Base-by-base conservation (phyloP, 2,888 invertebrate genomes). In the Parasteatoda lunata region DNA sequence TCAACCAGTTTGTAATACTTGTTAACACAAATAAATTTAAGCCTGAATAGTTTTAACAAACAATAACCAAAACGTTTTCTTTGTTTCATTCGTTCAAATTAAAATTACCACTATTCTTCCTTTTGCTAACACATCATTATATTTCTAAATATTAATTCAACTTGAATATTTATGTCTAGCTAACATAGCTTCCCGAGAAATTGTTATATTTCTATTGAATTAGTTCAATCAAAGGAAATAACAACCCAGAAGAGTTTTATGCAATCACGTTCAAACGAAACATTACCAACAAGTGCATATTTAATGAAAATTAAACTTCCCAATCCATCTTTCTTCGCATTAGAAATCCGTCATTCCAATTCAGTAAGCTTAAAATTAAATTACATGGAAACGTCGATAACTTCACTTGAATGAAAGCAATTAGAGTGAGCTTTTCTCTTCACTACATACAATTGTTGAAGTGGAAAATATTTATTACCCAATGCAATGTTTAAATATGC, bases 321-420 rank as follows among this genome's bases (percentile, higher is more conserved):
- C n/a, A 45, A 8, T 45, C 73, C 77, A 52, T 77, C 66, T 68
- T 68, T 52, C 68, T 51, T 3, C 48, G 68, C 65, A 45, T 30
- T 77, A 51, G 45, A 30, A 66, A 77, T 77, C 68, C 77, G 51
- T 77, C 77, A 77, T 77, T 77, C 68, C 66, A 47, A 68, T 77
- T 77, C 77, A 77, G 52, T 77, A 45, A 51, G 11, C 66, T 51
- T 51, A 51, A 77, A 77, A 77, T 77, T 68, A 45, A 77, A 77
- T 77, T 77, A 77, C 51, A 77, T 52, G 9, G 73, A 30, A 66
- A 30, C 77, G 45, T 30, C 77, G 68, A 52, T 77, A 68, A 77
- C 68, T 77, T 77, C 49, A 77, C 45, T 77, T 66, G 77, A 77
- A 77, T n/a, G 51, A 52, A 68, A 45, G 15, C 77, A 68, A 77